A percentile compares a stretch with the other conserved stretches of the same genome.
phyloP scores from a whole-genome alignment of 2,888 invertebrate genomes.

The Dicranocentrus wangi region DNA sequence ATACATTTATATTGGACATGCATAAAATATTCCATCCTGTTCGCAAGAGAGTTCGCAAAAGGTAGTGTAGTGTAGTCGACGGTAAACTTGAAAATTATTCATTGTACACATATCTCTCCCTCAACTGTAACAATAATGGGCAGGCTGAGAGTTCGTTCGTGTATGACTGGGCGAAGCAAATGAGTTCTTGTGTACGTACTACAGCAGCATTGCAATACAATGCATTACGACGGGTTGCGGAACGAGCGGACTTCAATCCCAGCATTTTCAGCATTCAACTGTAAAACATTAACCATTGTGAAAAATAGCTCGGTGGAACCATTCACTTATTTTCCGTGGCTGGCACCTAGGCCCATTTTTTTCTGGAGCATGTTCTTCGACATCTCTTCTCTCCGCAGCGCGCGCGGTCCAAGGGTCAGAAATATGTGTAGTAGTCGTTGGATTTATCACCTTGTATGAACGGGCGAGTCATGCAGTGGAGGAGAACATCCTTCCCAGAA shows the following conservation, averaged over 20 bases:
- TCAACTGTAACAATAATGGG: background rate
- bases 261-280: constrained; percentile 35
- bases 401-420: no score
- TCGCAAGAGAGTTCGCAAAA: background rate
- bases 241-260: constrained; percentile 8
- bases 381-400: background rate
- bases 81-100: constrained; percentile 52
- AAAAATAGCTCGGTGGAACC: constrained; percentile 42
- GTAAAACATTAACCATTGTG: constrained; percentile 50
- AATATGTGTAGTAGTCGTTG: background rate
- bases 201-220: no score
- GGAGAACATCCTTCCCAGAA: background rate
- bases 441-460: constrained; percentile 2
- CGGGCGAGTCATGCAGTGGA: background rate
- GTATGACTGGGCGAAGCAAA: constrained; percentile 16
- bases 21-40: constrained; percentile 33
- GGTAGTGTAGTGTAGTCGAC: background rate
- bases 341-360: background rate
- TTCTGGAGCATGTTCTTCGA: background rate
- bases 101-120: constrained; percentile 12
- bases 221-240: background rate
- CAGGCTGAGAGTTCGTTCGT: background rate
- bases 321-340: constrained; percentile 33
- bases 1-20: constrained; percentile 15
- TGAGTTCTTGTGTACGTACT: constrained; percentile 5